These are phyloP conservation scores for Chelonoidis abingdonii DNA, from an alignment of 2,113 vertebrate species.

Conservation along the genomic window DNA sequence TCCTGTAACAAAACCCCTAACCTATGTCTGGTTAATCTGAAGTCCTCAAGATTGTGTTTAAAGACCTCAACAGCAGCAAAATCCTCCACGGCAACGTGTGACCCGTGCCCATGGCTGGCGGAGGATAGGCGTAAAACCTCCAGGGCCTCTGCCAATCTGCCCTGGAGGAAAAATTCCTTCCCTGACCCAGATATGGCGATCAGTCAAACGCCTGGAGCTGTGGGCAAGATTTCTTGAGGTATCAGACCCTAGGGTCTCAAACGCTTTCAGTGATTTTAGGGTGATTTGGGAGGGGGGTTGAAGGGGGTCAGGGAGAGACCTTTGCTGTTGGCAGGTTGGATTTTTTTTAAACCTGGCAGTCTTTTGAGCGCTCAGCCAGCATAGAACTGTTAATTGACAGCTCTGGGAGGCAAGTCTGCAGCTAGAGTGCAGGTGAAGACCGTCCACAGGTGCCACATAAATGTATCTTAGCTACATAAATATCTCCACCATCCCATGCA, in stretches of 20 bases:
- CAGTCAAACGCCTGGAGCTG: no score
- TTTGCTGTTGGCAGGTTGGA: not conserved
- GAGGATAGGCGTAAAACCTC: no score
- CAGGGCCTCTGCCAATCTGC: no score
- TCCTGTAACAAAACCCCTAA: no score
- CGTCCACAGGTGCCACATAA: fast-evolving
- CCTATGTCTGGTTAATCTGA: no score
- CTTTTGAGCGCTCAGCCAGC: not conserved
- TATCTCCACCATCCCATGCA: not conserved
- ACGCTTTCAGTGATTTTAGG: not conserved
- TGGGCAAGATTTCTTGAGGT: not conserved
- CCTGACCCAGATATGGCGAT: no score
- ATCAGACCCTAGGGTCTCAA: not conserved
- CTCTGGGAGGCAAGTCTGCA: not conserved
- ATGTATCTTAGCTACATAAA: fast-evolving
- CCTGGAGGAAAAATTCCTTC: no score
- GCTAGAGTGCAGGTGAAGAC: not conserved
- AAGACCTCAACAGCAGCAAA: no score
- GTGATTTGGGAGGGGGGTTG: not conserved
- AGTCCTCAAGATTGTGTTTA: no score
- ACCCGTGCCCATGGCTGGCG: no score
- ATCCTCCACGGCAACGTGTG: no score
- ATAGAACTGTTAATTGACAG: fast-evolving
- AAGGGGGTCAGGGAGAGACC: not conserved
- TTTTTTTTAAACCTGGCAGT: not conserved